Evolutionary conservation across 2,888 invertebrate species (phyloP).

Genomic region (Andrena minutula): DNA sequence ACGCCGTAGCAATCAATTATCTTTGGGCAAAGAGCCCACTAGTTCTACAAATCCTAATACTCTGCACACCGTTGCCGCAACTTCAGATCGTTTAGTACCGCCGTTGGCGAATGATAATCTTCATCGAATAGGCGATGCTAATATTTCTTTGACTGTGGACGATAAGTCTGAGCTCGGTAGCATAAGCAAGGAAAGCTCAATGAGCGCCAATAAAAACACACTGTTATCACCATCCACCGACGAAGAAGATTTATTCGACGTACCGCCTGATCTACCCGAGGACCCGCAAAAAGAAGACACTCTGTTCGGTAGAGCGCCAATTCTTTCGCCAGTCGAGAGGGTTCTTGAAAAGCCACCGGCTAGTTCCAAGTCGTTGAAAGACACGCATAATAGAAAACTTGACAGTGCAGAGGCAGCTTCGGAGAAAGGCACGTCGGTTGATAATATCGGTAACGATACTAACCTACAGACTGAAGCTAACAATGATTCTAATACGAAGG

Average conservation of each 20-base stretch:
- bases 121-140: constrained; percentile 44
- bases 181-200: constrained; percentile 79
- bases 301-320: constrained; percentile 82
- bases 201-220: constrained; percentile 81
- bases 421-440: neutral
- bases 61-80: neutral
- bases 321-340: constrained; percentile 80
- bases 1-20: constrained; percentile 22
- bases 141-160: constrained; percentile 67
- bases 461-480: neutral
- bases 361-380: constrained; percentile 45
- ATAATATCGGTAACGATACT: constrained; percentile 1
- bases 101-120: constrained; percentile 27
- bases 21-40: constrained; percentile 38
- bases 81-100: constrained; percentile 48
- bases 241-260: constrained; percentile 85
- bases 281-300: constrained; percentile 82
- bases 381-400: constrained; percentile 43
- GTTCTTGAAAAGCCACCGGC: constrained; percentile 41
- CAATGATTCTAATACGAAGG: neutral
- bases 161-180: constrained; percentile 81
- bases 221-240: constrained; percentile 85
- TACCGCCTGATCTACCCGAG: constrained; percentile 84
- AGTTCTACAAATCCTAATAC: neutral
- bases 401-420: constrained; percentile 12